Evolutionary conservation across 2,113 vertebrate genomes (phyloP), one percentile per base, ranked within the genome.

Genomic region (Syrmaticus mikado): DNA sequence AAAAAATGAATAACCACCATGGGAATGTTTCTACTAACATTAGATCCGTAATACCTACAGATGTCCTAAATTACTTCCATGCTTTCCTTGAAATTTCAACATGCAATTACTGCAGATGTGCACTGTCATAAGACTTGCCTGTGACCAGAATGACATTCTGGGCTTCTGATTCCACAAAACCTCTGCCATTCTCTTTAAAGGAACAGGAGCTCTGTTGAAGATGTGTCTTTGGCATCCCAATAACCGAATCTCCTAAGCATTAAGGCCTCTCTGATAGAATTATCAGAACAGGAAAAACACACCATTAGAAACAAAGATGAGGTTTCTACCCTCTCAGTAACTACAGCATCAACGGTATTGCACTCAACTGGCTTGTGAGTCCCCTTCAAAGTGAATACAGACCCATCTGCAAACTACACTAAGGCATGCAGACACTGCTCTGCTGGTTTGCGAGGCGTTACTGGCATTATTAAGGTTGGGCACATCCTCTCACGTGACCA

Each of bases 291-390:
- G 1, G 58, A 32, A 48, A 66, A 65, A 50, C 4, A 5, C 4
- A 0, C 0, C 0, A 45, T 10, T 11, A 36, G 70, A 30, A 45
- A 11, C 6, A 7, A 80, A 67, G 38, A 36, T 0, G 1, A 91
- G 55, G 34, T 58, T 50, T 66, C 80, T 48, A 8, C 66, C 70
- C 45, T 4, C 57, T 53, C 60, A 11, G 57, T 38, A 71, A 22
- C 19, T 1, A 27, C 60, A 41, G 10, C 52, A 68, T 66, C 86
- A 8, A 78, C 2, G 1, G 36, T 14, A 3, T 1, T 6, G n/a
- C 58, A 24, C 53, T 45, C 14, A 6, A 2, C 41, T 3, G 27
- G n/a, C 25, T 27, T 45, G 28, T n/a, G 10, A 46, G 36, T 9
- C 43, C 48, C 87, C 62, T 61, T 27, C 65, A 32, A 77, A 43